phyloP scores from a whole-genome alignment of 2,797 vertebrate genomes.

The Oreonectes daqikongensis region DNA sequence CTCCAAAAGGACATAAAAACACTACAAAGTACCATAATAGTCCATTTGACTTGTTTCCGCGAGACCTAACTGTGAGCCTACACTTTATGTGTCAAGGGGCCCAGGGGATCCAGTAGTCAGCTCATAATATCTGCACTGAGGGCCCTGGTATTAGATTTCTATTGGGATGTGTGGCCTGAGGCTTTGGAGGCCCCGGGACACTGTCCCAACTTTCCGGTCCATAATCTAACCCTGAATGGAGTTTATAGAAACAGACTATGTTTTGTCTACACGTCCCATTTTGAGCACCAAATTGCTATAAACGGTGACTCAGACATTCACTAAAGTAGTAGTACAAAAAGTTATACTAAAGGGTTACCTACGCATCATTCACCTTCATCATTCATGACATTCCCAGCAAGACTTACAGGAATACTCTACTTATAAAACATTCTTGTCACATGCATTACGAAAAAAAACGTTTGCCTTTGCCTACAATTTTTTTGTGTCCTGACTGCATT shows the following conservation, averaged over 20 bases:
- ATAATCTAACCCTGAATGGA: background rate
- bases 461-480: too few relatives aligned
- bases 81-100: background rate
- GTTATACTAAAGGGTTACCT: background rate
- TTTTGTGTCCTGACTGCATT: too few relatives aligned
- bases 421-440: constrained; percentile 1
- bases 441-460: too few relatives aligned
- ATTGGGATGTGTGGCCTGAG: background rate
- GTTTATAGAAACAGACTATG: background rate
- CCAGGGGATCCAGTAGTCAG: background rate
- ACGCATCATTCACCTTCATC: background rate
- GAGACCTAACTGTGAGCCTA: background rate
- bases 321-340: background rate
- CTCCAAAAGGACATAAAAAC: too few relatives aligned
- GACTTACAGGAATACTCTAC: constrained; percentile 10
- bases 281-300: background rate
- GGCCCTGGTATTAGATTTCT: background rate
- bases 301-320: background rate
- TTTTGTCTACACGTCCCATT: background rate
- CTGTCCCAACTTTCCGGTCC: background rate
- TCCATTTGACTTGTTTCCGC: too few relatives aligned
- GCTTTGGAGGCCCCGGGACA: background rate
- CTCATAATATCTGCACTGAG: background rate
- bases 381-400: background rate
- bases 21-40: background rate